phyloP scores from a whole-genome alignment of 2,113 vertebrate species.

The Cariama cristata region DNA sequence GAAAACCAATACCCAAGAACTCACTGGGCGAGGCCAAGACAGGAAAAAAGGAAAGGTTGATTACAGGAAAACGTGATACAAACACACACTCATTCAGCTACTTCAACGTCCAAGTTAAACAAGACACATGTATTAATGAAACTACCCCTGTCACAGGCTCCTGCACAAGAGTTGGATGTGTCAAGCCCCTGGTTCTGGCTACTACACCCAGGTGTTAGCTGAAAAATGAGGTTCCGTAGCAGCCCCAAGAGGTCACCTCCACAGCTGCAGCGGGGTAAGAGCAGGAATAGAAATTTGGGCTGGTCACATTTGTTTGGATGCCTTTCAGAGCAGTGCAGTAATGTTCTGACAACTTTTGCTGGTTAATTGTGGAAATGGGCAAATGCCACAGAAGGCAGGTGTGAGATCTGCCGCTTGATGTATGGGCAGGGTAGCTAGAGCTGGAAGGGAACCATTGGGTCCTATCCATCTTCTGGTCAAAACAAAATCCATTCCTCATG shows the following conservation, averaged over 20 bases:
- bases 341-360: neutral
- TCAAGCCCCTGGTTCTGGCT: neutral
- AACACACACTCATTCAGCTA: neutral
- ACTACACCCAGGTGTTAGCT: neutral
- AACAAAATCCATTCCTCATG: neutral
- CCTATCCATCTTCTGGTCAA: neutral
- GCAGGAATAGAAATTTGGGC: neutral
- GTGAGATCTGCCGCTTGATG: neutral
- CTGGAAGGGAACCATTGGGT: neutral
- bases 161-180: neutral
- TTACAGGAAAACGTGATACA: conserved; percentile 20
- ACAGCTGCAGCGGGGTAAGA: neutral
- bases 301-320: neutral
- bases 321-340: neutral
- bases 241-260: neutral
- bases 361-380: accelerated
- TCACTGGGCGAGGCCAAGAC: neutral
- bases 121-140: neutral
- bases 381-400: neutral
- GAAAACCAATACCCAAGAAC: neutral
- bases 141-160: neutral
- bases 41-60: conserved; percentile 6
- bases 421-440: neutral
- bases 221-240: neutral
- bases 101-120: conserved; percentile 43